Evolutionary conservation across 2,113 vertebrate species (phyloP).

Genomic region (Prunella himalayana): DNA sequence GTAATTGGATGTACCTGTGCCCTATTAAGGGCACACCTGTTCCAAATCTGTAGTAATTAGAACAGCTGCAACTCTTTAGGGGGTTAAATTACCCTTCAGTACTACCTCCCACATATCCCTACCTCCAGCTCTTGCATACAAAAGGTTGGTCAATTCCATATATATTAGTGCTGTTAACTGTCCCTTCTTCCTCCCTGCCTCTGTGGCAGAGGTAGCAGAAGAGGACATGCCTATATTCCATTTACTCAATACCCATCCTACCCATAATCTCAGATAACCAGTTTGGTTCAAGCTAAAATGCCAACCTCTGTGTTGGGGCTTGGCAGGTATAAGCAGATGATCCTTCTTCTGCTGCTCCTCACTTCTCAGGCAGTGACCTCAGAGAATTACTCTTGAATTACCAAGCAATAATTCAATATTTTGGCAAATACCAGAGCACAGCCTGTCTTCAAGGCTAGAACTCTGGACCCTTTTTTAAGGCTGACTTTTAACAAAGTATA

Average conservation of each 20-base stretch:
- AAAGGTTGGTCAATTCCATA: not conserved
- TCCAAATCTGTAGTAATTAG: too few species aligned
- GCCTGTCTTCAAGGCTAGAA: not conserved
- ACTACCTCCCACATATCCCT: too few species aligned
- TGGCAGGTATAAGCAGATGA: not conserved
- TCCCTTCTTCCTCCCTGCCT: not conserved
- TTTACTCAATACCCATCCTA: not conserved
- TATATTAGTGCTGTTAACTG: not conserved
- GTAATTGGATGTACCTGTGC: too few species aligned
- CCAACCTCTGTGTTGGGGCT: not conserved
- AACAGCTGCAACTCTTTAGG: too few species aligned
- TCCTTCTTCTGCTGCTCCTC: not conserved
- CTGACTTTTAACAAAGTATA: not conserved
- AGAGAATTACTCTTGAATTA: not conserved
- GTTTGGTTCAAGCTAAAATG: not conserved
- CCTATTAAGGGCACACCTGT: too few species aligned
- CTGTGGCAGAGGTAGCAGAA: not conserved
- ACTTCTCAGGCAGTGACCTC: not conserved
- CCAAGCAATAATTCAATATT: not conserved
- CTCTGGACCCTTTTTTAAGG: not conserved
- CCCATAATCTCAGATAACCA: not conserved
- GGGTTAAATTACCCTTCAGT: too few species aligned
- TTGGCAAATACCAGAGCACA: not conserved
- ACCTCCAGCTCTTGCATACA: not conserved
- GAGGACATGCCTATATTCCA: not conserved